phyloP scores from a whole-genome alignment of 2,888 invertebrate species.

The Tipula unca region DNA sequence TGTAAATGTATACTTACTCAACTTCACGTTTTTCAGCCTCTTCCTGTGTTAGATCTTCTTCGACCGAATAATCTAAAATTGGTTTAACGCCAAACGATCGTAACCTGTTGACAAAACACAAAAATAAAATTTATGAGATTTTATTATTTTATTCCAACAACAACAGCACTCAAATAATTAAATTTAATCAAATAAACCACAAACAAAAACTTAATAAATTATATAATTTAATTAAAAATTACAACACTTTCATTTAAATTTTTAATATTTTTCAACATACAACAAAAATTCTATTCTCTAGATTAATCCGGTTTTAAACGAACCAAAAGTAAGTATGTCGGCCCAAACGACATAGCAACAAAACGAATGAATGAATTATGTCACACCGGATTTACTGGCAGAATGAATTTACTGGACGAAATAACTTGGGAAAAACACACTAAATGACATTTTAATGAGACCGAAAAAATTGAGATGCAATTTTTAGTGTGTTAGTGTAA shows the following conservation, averaged over 20 bases:
- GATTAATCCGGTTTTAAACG: background rate
- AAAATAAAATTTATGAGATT: slow-evolving; percentile 25
- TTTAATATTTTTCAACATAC: background rate
- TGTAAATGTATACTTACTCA: slow-evolving; percentile 54
- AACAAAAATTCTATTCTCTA: background rate
- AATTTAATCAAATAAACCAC: background rate
- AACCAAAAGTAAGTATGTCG: background rate
- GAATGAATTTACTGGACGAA: background rate
- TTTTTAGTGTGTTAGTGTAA: too few species aligned
- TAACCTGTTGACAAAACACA: slow-evolving; percentile 47
- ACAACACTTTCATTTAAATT: background rate
- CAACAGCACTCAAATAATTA: background rate
- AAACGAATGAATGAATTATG: background rate
- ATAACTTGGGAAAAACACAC: background rate
- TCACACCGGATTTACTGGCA: background rate
- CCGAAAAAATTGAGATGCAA: too few species aligned
- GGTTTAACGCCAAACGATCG: slow-evolving; percentile 96
- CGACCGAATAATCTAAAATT: slow-evolving; percentile 97
- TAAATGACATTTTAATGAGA: background rate
- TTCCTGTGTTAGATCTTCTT: slow-evolving; percentile 88
- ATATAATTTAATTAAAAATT: slow-evolving; percentile 18
- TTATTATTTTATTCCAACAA: background rate
- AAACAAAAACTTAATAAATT: background rate
- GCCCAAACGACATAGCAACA: background rate
- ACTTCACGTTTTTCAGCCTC: slow-evolving; percentile 92